Conservation (phyloP, 2,888 invertebrate genomes). For the Panorpa germanica region DNA sequence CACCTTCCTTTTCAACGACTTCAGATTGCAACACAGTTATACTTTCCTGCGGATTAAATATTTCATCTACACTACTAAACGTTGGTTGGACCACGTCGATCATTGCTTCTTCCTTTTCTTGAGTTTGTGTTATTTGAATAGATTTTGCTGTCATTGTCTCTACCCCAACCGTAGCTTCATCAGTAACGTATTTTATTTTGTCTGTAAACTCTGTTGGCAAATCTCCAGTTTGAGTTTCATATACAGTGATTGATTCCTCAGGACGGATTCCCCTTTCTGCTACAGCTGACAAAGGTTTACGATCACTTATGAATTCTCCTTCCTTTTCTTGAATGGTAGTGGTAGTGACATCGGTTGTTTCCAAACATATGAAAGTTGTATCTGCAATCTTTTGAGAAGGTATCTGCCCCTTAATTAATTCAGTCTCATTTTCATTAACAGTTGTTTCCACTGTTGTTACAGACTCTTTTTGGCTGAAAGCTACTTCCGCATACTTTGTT, state of each 20-base stretch:
- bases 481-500: slow-evolving; percentile 34
- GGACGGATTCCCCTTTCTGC: slow-evolving; percentile 39
- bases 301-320: slow-evolving; percentile 29
- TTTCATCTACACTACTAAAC: slow-evolving; percentile 28
- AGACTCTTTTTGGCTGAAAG: slow-evolving; percentile 40
- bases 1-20: slow-evolving; percentile 42
- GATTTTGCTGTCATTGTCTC: slow-evolving; percentile 40
- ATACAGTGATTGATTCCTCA: slow-evolving; percentile 37
- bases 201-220: slow-evolving; percentile 29
- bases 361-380: slow-evolving; percentile 30
- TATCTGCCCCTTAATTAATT: slow-evolving; percentile 27
- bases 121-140: slow-evolving; percentile 40
- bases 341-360: slow-evolving; percentile 34
- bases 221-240: slow-evolving; percentile 37
- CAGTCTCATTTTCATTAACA: slow-evolving; percentile 36
- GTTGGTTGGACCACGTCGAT: too few species aligned
- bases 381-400: slow-evolving; percentile 27
- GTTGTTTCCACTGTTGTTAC: slow-evolving; percentile 35
- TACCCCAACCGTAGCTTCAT: slow-evolving; percentile 30
- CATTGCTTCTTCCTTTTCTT: slow-evolving; percentile 28
- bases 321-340: slow-evolving; percentile 48
- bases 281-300: slow-evolving; percentile 27
- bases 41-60: slow-evolving; percentile 36
- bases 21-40: slow-evolving; percentile 41
- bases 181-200: slow-evolving; percentile 30